phyloP scores from a whole-genome alignment of 2,113 vertebrate species.

The Gopherus evgoodei region DNA sequence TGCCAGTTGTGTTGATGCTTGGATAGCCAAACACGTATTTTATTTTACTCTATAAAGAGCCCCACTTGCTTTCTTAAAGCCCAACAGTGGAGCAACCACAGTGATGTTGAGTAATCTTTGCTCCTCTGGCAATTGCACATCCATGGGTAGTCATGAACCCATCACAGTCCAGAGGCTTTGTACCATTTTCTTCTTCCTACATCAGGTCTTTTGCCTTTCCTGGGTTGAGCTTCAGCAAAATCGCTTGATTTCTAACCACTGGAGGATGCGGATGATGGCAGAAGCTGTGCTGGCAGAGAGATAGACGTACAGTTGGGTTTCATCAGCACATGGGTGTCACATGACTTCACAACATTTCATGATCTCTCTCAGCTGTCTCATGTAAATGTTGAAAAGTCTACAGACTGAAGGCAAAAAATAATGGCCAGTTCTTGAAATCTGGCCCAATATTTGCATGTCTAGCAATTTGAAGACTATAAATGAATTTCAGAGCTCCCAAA shows the following conservation, averaged over 20 bases:
- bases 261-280: not conserved
- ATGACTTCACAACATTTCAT: not conserved
- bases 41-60: not conserved
- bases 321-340: not conserved
- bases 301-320: not conserved
- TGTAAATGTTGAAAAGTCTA: not conserved
- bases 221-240: not conserved
- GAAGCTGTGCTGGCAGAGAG: not conserved
- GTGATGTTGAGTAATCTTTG: not conserved
- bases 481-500: not conserved
- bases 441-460: not conserved
- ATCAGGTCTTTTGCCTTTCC: not conserved
- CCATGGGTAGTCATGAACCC: not conserved
- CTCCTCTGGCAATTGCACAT: not conserved
- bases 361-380: not conserved
- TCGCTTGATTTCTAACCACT: not conserved
- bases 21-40: not conserved
- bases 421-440: not conserved
- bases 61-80: not conserved
- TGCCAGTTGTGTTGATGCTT: not conserved
- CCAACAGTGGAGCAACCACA: not conserved
- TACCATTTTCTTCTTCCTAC: not conserved
- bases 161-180: not conserved
- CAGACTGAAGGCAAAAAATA: not conserved
- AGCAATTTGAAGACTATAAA: accelerated